phyloP scores from a whole-genome alignment of 2,888 invertebrate genomes.

The Trisateles emortualis region DNA sequence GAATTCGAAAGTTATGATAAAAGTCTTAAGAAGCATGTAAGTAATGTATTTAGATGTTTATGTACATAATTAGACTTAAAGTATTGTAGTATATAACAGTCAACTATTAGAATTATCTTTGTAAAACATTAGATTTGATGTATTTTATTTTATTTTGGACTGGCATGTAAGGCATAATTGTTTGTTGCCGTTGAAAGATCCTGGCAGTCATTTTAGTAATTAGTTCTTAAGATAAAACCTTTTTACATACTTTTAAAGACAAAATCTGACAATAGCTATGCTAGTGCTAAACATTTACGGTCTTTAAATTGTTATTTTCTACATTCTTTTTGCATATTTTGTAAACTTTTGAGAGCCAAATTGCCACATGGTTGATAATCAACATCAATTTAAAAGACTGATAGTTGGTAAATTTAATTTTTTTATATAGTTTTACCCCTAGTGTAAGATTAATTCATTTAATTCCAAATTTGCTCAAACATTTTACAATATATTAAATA shows the following conservation, averaged over 20 bases:
- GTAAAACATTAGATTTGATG: conserved; percentile 19
- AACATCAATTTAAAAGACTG: conserved; percentile 88
- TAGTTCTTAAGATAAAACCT: conserved; percentile 36
- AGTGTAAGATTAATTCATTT: conserved; percentile 82
- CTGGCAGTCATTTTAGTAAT: conserved; percentile 21
- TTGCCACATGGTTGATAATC: conserved; percentile 83
- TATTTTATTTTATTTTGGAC: conserved; percentile 29
- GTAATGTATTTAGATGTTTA: conserved; percentile 47
- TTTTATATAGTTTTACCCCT: conserved; percentile 86
- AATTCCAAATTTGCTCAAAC: conserved; percentile 85
- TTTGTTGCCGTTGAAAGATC: conserved; percentile 11
- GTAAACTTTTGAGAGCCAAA: conserved; percentile 85
- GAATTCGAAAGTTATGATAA: conserved; percentile 59
- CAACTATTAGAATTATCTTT: conserved; percentile 42
- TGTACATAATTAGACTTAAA: conserved; percentile 45
- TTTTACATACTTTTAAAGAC: conserved; percentile 45
- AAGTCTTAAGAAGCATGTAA: conserved; percentile 46
- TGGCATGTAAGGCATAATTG: conserved; percentile 28
- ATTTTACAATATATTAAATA: conserved; percentile 63
- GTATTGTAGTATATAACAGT: conserved; percentile 36
- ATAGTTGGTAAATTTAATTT: conserved; percentile 85
- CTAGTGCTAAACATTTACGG: conserved; percentile 56
- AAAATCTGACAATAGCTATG: conserved; percentile 71
- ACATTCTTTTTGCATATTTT: conserved; percentile 59
- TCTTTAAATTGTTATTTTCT: conserved; percentile 36